Evolutionary conservation across 2,113 vertebrate species (phyloP).

Genomic region (Chloropsis hardwickii): DNA sequence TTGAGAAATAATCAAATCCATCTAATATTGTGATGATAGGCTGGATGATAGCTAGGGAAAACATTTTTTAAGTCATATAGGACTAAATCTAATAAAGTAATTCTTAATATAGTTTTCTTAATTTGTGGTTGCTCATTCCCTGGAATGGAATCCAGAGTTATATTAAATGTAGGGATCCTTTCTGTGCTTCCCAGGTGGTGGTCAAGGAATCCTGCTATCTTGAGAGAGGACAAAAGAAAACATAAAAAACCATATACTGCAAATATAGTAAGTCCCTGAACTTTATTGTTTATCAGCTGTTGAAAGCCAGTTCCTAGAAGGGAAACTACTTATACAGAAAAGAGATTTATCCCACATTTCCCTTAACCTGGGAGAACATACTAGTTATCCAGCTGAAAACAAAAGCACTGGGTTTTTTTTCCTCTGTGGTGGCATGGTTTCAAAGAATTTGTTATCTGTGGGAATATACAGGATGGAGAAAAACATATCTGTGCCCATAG

Average conservation of each 20-base stretch:
- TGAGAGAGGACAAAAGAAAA: not conserved
- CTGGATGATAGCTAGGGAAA: not conserved
- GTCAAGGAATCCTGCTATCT: not conserved
- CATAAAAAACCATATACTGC: accelerated
- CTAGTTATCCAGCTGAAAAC: not conserved
- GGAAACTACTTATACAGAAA: not conserved
- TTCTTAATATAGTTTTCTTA: not conserved
- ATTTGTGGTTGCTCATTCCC: not conserved
- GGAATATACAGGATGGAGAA: not conserved
- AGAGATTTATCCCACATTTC: not conserved
- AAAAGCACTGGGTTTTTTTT: not conserved
- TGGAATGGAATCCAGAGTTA: not conserved
- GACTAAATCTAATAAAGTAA: not conserved
- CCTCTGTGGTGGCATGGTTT: not conserved
- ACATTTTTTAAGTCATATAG: not conserved
- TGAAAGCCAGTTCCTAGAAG: not conserved
- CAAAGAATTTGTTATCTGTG: not conserved
- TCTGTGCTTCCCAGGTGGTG: not conserved
- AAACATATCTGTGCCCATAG: not conserved
- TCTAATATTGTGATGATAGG: not conserved
- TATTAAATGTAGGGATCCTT: not conserved
- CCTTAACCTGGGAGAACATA: not conserved
- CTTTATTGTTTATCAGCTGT: not conserved
- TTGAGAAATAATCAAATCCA: not conserved
- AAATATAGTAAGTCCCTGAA: not conserved